Conservation (phyloP, 2,113 vertebrate species). For the Cyprinus carpio region DNA sequence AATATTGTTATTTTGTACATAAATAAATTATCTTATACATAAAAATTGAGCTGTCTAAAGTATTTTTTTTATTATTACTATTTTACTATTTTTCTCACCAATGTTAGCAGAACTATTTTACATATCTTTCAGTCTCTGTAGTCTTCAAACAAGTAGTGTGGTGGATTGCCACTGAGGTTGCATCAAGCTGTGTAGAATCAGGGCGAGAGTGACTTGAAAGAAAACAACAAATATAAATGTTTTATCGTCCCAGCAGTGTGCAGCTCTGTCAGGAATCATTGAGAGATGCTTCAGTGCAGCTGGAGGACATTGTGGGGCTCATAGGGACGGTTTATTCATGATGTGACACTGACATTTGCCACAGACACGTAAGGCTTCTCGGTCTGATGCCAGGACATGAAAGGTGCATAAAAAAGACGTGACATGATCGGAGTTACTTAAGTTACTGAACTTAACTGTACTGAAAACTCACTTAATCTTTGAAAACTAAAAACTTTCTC, state of each 20-base stretch:
- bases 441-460: background rate
- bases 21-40: too few relatives aligned
- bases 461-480: background rate
- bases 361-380: background rate
- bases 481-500: background rate
- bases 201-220: slow-evolving; percentile 21
- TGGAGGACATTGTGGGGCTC: background rate
- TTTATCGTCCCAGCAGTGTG: slow-evolving; percentile 55
- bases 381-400: background rate
- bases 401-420: background rate
- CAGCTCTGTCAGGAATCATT: slow-evolving; percentile 67
- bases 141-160: background rate
- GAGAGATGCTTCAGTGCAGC: slow-evolving; percentile 55
- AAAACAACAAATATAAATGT: slow-evolving; percentile 65
- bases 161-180: background rate
- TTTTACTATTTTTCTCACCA: too few relatives aligned
- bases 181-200: slow-evolving; percentile 50
- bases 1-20: too few relatives aligned
- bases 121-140: background rate
- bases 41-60: too few relatives aligned
- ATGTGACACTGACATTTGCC: slow-evolving; percentile 24
- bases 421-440: too few relatives aligned
- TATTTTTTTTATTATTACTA: too few relatives aligned
- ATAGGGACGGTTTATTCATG: background rate
- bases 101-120: background rate